Base-by-base conservation (phyloP, 2,888 invertebrate species). In the Troglohyphantes excavatus region DNA sequence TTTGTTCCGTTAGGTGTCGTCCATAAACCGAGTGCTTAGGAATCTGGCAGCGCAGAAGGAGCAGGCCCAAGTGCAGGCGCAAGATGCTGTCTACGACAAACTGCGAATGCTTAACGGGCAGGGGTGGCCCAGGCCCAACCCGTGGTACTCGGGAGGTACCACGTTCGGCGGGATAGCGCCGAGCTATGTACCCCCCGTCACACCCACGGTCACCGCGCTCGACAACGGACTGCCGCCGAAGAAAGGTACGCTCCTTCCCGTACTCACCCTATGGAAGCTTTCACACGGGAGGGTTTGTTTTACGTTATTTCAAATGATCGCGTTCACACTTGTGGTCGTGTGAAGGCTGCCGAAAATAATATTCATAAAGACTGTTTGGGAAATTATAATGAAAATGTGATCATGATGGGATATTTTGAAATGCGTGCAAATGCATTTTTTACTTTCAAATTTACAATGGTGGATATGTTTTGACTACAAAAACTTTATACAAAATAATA, bases 11-110 rank as follows among this genome's bases (percentile, higher is more conserved):
- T 95, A 98, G 98, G 98, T 98, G 92, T 98, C 98, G 91, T 98
- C 98, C 93, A 99, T 99, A 94, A 99, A 99, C 95, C 96, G 99
- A 92, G 99, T 99, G 91, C 95, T 99, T 89, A 95, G 99, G 91
- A 99, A 99, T 94, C 95, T 99, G 93, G 98, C 98, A 29, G 97
- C 98, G 76, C 98, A 98, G 94, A 99, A 98, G 94, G 99, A 98
- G 94, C 97, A 97, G 94, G 90, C 91, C 81, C 91, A 91, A 84
- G 90, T 88, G 13, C 84, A 91, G 59, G 90, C 82, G 65, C 92
- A 90, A 79, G 94, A 94, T 92, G 92, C 91, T 11, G 92, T 92
- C 13, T 94, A 94, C 92, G 94, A 94, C 92, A 94, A 93, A 92
- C 92, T 94, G 79, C 94, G 94, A 63, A 93, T 94, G 84, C 92